Evolutionary conservation across 2,888 invertebrate genomes (phyloP).

Genomic region (Globia sparganii): DNA sequence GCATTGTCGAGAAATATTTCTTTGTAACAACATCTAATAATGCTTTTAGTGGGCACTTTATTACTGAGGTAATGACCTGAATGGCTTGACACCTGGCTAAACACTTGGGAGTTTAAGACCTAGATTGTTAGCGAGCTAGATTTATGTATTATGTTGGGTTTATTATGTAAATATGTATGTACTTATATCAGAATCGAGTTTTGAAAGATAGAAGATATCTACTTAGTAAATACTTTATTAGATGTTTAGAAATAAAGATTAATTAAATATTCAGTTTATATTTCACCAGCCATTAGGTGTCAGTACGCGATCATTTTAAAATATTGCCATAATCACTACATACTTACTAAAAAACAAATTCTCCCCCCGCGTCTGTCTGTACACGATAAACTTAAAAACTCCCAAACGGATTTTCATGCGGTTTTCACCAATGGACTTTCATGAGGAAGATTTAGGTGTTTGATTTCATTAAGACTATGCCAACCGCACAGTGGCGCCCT

Average conservation of each 20-base stretch:
- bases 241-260: not conserved
- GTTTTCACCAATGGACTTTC: too few species aligned
- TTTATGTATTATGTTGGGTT: not conserved
- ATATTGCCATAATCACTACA: not conserved
- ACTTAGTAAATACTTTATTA: not conserved
- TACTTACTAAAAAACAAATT: not conserved
- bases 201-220: not conserved
- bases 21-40: constrained; percentile 72
- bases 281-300: not conserved
- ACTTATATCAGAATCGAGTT: constrained; percentile 9
- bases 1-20: constrained; percentile 65
- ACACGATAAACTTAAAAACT: not conserved
- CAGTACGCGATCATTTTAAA: not conserved
- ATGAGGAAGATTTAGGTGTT: too few species aligned
- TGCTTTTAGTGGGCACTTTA: constrained; percentile 70
- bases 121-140: constrained; percentile 21
- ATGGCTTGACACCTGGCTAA: constrained; percentile 59
- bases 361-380: too few species aligned
- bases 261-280: not conserved
- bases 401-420: too few species aligned
- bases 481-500: too few species aligned
- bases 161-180: constrained; percentile 11
- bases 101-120: constrained; percentile 45
- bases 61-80: constrained; percentile 65
- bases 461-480: too few species aligned